Conservation (phyloP, 2,888 invertebrate species). For the Athalia cordata region DNA sequence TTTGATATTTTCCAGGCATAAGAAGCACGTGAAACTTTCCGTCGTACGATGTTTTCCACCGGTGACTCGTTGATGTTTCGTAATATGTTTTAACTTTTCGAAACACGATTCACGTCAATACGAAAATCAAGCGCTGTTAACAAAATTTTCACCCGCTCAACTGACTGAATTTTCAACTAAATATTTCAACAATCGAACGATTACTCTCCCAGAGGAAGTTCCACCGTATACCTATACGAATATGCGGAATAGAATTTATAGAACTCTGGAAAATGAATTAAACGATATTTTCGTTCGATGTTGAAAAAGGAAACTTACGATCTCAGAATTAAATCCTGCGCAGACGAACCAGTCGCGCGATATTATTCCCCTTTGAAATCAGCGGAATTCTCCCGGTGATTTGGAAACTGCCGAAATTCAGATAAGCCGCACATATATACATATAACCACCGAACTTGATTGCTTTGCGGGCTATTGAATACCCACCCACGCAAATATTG, state of each 20-base stretch:
- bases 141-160: not conserved
- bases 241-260: too few relatives aligned
- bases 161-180: not conserved
- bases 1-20: conserved; percentile 30
- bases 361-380: conserved; percentile 17
- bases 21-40: conserved; percentile 28
- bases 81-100: too few relatives aligned
- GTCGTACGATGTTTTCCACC: too few relatives aligned
- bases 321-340: too few relatives aligned
- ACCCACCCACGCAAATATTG: conserved; percentile 37
- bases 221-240: too few relatives aligned
- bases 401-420: conserved; percentile 12
- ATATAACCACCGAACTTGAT: conserved; percentile 16
- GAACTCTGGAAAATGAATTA: too few relatives aligned
- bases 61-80: too few relatives aligned
- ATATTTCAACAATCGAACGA: not conserved
- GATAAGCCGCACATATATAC: not conserved
- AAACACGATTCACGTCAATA: too few relatives aligned
- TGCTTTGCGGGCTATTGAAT: conserved; percentile 34
- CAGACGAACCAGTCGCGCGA: too few relatives aligned
- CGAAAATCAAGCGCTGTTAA: not conserved
- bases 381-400: conserved; percentile 2
- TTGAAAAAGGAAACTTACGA: too few relatives aligned
- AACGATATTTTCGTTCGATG: too few relatives aligned
- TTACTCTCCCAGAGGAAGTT: not conserved